These are phyloP conservation scores for Takifugu bimaculatus DNA, from an alignment of 2,113 vertebrate species.

Conservation along the genomic window DNA sequence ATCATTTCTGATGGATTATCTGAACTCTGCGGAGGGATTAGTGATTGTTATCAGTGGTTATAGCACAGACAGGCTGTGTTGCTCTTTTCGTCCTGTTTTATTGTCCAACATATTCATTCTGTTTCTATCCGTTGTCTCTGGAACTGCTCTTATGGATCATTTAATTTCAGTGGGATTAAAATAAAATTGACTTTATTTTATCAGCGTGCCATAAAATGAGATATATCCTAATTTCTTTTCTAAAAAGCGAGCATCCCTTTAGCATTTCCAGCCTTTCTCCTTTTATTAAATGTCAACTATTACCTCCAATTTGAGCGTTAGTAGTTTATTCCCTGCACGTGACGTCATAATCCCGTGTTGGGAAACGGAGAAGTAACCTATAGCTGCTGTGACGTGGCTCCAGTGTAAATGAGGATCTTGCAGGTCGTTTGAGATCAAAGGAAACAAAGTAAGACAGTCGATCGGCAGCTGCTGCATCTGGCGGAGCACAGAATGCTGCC, in stretches of 20 bases:
- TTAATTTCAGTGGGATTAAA: too few relatives aligned
- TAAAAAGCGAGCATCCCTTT: too few relatives aligned
- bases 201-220: background rate
- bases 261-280: too few relatives aligned
- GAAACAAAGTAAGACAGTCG: conserved; percentile 15
- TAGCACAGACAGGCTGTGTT: conserved; percentile 21
- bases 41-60: conserved; percentile 37
- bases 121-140: background rate
- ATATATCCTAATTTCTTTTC: background rate
- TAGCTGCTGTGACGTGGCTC: background rate
- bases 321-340: too few relatives aligned
- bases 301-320: too few relatives aligned
- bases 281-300: too few relatives aligned
- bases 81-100: too few relatives aligned
- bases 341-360: too few relatives aligned
- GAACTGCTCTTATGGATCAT: too few relatives aligned
- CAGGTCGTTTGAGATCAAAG: conserved; percentile 8
- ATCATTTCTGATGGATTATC: conserved; percentile 48
- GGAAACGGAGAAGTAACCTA: background rate
- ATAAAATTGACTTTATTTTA: too few relatives aligned
- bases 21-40: conserved; percentile 34
- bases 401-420: background rate
- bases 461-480: conserved; percentile 52
- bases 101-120: too few relatives aligned
- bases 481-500: conserved; percentile 44